These are phyloP conservation scores for Eupsittula cactorum DNA, from an alignment of 2,113 vertebrate species.

Conservation along the genomic window DNA sequence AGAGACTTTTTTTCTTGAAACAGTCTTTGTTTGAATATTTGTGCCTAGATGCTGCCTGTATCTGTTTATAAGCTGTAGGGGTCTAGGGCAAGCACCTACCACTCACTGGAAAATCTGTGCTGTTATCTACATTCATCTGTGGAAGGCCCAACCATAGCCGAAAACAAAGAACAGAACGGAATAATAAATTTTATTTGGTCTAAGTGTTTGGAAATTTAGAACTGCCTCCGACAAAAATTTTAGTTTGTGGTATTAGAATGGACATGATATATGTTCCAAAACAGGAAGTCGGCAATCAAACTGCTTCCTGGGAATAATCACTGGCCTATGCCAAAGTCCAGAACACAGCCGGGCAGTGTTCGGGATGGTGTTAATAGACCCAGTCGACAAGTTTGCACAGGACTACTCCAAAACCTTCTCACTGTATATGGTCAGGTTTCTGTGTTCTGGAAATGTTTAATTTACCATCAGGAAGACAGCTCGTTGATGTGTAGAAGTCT, in stretches of 20 bases:
- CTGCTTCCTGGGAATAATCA: neutral
- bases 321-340: neutral
- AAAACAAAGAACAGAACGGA: neutral
- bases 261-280: neutral
- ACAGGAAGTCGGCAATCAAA: neutral
- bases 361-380: neutral
- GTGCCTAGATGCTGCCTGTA: neutral
- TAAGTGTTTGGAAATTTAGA: neutral
- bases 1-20: neutral
- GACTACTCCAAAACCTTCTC: neutral
- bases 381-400: fast-evolving
- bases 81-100: neutral
- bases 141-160: neutral
- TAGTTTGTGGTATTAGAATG: neutral
- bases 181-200: neutral
- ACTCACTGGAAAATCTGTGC: neutral
- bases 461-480: neutral
- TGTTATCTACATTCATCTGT: neutral
- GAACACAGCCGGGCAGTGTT: neutral
- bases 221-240: neutral
- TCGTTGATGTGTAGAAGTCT: fast-evolving
- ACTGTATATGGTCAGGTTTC: neutral
- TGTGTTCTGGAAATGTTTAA: neutral
- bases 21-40: neutral
- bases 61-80: neutral